Percentiles rank a stretch among this genome's conserved stretches.
phyloP scores from a whole-genome alignment of 1,140 invertebrate species.

The Holotrichia oblita region DNA sequence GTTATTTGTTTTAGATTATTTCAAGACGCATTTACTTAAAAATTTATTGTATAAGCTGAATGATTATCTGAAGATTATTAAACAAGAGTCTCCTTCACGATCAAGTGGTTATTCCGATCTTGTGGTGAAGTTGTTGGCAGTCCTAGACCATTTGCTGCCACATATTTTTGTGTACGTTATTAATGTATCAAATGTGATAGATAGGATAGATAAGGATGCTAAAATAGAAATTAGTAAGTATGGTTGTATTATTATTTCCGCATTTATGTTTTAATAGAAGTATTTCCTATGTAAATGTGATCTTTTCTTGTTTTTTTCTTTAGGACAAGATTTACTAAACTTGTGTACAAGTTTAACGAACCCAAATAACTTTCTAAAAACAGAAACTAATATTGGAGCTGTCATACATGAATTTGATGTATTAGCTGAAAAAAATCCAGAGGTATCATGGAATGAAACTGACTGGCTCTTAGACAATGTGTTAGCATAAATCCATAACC shows the following conservation, averaged over 20 bases:
- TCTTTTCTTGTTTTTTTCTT: slow-evolving; percentile 48
- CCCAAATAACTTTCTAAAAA: slow-evolving; percentile 65
- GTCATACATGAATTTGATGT: slow-evolving; percentile 67
- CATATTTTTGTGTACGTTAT: slow-evolving; percentile 64
- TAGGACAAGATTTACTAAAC: slow-evolving; percentile 62
- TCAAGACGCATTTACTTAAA: slow-evolving; percentile 53
- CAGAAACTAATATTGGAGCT: slow-evolving; percentile 61
- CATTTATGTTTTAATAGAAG: background rate
- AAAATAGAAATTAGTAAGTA: slow-evolving; percentile 62
- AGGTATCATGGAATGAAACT: slow-evolving; percentile 64
- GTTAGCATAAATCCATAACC: slow-evolving; percentile 57
- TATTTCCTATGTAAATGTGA: too few relatives aligned
- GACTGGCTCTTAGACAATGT: slow-evolving; percentile 67
- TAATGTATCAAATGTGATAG: slow-evolving; percentile 60
- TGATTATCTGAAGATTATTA: slow-evolving; percentile 49
- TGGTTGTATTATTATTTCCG: slow-evolving; percentile 14
- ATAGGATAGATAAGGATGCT: slow-evolving; percentile 57
- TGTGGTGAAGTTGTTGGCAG: slow-evolving; percentile 56
- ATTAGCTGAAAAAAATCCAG: slow-evolving; percentile 60
- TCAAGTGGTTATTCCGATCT: slow-evolving; percentile 47
- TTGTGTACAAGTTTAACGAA: slow-evolving; percentile 63
- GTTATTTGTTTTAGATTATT: slow-evolving; percentile 39
- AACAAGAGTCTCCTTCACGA: slow-evolving; percentile 52
- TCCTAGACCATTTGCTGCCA: slow-evolving; percentile 64
- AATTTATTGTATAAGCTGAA: slow-evolving; percentile 54